phyloP scores from a whole-genome alignment of 1,140 invertebrate genomes.

The Polypedilum pembai region DNA sequence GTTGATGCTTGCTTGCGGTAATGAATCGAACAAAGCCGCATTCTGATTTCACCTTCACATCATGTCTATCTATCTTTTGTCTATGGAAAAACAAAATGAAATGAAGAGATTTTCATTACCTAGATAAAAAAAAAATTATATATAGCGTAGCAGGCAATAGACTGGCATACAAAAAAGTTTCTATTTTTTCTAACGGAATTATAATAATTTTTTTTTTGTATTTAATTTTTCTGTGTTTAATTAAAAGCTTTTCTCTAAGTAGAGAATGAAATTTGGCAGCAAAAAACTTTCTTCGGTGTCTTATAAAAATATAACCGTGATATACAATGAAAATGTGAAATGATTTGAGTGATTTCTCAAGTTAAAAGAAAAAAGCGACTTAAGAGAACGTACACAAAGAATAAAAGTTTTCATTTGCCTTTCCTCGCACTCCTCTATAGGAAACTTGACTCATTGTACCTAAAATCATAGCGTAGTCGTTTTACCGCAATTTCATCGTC shows the following conservation, averaged over 20 bases:
- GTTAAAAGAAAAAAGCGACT: not conserved
- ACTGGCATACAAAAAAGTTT: not conserved
- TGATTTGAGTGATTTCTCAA: not conserved
- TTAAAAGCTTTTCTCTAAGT: too few species aligned
- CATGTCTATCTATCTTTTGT: not conserved
- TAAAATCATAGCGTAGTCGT: too few species aligned
- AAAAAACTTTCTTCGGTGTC: too few species aligned
- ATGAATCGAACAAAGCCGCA: slow-evolving; percentile 23
- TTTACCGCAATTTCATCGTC: not conserved
- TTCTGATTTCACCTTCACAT: slow-evolving; percentile 6
- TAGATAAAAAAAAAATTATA: not conserved
- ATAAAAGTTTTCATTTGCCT: not conserved
- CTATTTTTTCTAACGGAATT: not conserved
- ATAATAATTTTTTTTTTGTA: too few species aligned
- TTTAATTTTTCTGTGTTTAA: too few species aligned
- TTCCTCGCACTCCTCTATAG: not conserved
- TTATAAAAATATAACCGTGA: not conserved
- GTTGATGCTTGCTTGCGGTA: not conserved
- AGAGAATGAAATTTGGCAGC: too few species aligned
- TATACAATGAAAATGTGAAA: not conserved
- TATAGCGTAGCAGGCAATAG: not conserved
- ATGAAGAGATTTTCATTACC: slow-evolving; percentile 1
- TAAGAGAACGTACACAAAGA: not conserved
- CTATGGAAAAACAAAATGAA: not conserved
- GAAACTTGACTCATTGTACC: not conserved